Conservation (phyloP, 2,113 vertebrate genomes). For the Struthidea cinerea region DNA sequence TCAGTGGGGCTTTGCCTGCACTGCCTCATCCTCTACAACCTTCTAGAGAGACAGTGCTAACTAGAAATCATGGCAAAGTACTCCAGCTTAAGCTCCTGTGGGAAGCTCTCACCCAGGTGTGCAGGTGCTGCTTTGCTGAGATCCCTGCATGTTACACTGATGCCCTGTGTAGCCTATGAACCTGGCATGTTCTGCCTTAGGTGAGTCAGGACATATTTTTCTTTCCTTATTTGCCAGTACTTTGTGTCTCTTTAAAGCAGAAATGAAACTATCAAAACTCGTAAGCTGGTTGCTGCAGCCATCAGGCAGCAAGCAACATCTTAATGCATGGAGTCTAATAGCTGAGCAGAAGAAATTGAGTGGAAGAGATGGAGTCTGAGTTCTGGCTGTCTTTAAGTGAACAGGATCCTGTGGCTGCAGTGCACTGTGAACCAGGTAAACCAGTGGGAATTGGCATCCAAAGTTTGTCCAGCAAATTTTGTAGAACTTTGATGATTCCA, state of each 20-base stretch:
- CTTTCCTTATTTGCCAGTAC: not conserved
- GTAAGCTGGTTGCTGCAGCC: not conserved
- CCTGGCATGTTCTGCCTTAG: not conserved
- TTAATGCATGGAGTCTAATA: not conserved
- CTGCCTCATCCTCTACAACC: not conserved
- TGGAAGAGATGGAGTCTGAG: not conserved
- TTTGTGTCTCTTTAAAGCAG: not conserved
- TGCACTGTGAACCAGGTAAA: not conserved
- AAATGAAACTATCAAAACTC: not conserved
- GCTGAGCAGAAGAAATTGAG: not conserved
- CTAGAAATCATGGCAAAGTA: not conserved
- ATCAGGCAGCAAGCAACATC: not conserved
- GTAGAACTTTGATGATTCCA: not conserved
- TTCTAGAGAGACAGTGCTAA: not conserved
- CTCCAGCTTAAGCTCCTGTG: not conserved
- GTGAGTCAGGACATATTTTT: not conserved
- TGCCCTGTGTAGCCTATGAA: not conserved
- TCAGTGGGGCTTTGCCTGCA: not conserved
- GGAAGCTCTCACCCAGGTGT: not conserved
- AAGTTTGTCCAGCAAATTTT: not conserved
- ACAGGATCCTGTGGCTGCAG: not conserved
- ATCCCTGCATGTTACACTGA: not conserved
- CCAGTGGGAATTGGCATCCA: not conserved
- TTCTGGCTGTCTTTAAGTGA: not conserved
- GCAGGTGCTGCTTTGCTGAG: not conserved